Evolutionary conservation across 2,113 vertebrate genomes (phyloP).

Genomic region (Mesoclemmys tuberculata): DNA sequence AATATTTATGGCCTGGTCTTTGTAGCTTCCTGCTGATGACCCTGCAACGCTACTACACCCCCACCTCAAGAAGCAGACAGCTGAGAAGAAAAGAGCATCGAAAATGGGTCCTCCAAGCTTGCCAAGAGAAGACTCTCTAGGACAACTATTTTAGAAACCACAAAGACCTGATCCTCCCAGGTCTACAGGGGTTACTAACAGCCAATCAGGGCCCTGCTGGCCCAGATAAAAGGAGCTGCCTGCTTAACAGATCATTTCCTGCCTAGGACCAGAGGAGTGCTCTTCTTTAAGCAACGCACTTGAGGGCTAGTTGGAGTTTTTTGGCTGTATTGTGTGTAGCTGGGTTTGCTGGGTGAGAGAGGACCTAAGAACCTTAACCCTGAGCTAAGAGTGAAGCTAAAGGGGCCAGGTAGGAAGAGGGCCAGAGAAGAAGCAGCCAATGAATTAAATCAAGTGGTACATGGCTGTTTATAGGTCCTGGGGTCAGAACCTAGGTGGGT

Average conservation of each 20-base stretch:
- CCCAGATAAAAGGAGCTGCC: not conserved
- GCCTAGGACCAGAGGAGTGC: no score
- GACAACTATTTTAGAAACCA: not conserved
- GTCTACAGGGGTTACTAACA: not conserved
- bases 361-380: not conserved
- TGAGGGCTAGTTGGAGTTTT: not conserved
- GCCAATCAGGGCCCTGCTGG: not conserved
- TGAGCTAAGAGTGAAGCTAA: not conserved
- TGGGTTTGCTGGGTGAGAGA: not conserved
- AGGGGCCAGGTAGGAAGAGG: no score
- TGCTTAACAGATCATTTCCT: no score
- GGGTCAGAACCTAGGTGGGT: no score
- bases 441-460: not conserved
- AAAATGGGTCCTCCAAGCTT: not conserved
- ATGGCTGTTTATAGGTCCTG: no score
- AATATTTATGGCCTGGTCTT: not conserved
- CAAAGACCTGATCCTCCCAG: not conserved
- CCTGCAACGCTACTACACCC: no score
- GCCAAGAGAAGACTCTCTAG: not conserved
- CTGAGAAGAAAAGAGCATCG: not conserved
- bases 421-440: not conserved
- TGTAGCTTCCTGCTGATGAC: no score
- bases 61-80: not conserved
- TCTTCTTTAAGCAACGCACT: not conserved
- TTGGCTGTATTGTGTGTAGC: not conserved